Conservation (phyloP, 2,888 invertebrate species). For the Ichneumon xanthorius region DNA sequence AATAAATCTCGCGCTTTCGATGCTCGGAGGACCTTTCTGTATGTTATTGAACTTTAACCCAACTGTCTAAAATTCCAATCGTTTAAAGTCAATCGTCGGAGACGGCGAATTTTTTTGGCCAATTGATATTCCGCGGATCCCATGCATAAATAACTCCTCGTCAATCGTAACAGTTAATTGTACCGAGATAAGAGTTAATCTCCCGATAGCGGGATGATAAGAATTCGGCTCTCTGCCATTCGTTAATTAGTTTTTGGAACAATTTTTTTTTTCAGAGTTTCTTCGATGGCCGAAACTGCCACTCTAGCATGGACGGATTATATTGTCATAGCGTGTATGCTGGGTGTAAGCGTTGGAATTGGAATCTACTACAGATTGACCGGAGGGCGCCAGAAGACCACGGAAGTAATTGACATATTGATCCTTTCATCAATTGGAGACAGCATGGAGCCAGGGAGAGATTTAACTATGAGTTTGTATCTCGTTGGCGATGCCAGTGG, state of each 20-base stretch:
- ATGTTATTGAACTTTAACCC: background rate
- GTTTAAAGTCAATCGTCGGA: background rate
- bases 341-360: conserved; percentile 90
- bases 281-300: conserved; percentile 68
- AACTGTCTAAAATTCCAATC: background rate
- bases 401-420: conserved; percentile 86
- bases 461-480: conserved; percentile 10
- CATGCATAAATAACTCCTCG: background rate
- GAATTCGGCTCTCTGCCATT: background rate
- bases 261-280: conserved; percentile 21
- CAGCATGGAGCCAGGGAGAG: background rate
- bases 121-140: background rate
- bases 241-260: background rate
- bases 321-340: conserved; percentile 89
- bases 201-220: background rate
- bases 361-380: conserved; percentile 94
- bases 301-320: conserved; percentile 91
- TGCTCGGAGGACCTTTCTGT: background rate
- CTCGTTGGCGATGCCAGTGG: background rate
- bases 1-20: background rate
- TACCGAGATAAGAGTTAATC: background rate
- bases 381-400: conserved; percentile 94
- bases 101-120: background rate
- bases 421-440: background rate
- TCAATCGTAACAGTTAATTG: background rate